Evolutionary conservation across 2,888 invertebrate genomes (phyloP).

Genomic region (Diarsia brunnea): DNA sequence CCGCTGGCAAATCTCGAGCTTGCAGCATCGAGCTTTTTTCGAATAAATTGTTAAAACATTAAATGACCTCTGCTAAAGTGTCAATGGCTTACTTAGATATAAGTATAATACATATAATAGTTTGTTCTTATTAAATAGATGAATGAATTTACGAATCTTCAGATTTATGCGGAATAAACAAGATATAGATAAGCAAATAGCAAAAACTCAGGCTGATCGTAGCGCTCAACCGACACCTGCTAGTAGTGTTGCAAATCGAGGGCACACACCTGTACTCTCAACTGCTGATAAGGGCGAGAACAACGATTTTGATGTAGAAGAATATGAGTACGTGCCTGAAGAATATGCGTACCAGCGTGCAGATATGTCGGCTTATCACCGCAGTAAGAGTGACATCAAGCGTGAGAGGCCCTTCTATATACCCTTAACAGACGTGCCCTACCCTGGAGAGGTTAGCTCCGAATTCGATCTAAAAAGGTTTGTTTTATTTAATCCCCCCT

Average conservation of each 20-base stretch:
- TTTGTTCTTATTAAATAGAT: neutral
- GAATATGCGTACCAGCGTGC: constrained; percentile 72
- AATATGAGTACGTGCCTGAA: constrained; percentile 76
- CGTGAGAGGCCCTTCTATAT: constrained; percentile 78
- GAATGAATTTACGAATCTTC: neutral
- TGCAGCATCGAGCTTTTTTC: neutral
- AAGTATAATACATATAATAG: neutral
- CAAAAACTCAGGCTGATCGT: constrained; percentile 62
- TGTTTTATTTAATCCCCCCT: constrained; percentile 23
- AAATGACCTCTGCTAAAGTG: neutral
- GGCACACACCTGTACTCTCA: neutral
- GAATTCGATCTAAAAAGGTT: constrained; percentile 83
- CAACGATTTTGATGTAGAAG: constrained; percentile 81
- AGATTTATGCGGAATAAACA: constrained; percentile 82
- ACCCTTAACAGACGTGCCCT: constrained; percentile 83
- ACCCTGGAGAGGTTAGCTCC: constrained; percentile 84
- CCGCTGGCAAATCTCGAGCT: neutral
- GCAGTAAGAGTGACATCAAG: constrained; percentile 67
- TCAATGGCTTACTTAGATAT: neutral
- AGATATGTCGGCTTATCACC: constrained; percentile 55
- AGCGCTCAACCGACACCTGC: neutral
- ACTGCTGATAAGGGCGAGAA: constrained; percentile 66
- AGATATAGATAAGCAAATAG: constrained; percentile 78
- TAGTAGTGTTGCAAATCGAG: constrained; percentile 20
- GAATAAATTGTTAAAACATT: neutral